Evolutionary conservation across 2,888 invertebrate genomes (phyloP), one percentile per base, ranked within the genome.

Genomic region (Hyposoter dolosus): DNA sequence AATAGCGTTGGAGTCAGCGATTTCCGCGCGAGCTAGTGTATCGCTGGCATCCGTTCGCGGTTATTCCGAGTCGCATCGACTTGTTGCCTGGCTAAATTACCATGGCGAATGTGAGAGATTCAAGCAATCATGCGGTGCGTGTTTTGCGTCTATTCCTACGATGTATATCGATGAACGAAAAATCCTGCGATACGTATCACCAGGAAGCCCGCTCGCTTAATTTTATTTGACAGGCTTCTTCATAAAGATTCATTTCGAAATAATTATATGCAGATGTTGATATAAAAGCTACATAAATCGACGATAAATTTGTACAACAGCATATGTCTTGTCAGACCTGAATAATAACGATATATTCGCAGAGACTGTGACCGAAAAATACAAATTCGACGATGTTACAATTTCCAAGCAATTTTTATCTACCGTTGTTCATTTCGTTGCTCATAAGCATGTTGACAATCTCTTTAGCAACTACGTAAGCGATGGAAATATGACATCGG

Each of bases 31-130:
- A 69, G 53, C 15, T 23, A 43, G 43, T 66, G 45, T 35, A 77
- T 78, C 63, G 76, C 77, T 56, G 60, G 69, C 35, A 35, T 45
- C 45, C 35, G 72, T 40, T 60, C 53, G 63, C 84, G 72, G 78
- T 84, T 84, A 87, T 90, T 89, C 90, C 87, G 88, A 88, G 88
- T 88, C 83, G 83, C 86, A 88, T 82, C 88, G 84, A 83, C 87
- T 90, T 88, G 87, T 85, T 88, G 87, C 87, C 87, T 71, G 89
- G 88, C 85, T 86, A 86, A 88, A 89, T 90, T 89, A 87, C 86
- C 82, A 85, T 79, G 84, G 84, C 19, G 68, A 86, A 88, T 88
- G 89, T 91, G 89, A 90, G 90, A 89, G 76, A 66, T 23, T 28
- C 66, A 15, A 23, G 65, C 17, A 66, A 66, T 81, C 65, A 63